phyloP scores from a whole-genome alignment of 2,113 vertebrate genomes.

The Merops nubicus region DNA sequence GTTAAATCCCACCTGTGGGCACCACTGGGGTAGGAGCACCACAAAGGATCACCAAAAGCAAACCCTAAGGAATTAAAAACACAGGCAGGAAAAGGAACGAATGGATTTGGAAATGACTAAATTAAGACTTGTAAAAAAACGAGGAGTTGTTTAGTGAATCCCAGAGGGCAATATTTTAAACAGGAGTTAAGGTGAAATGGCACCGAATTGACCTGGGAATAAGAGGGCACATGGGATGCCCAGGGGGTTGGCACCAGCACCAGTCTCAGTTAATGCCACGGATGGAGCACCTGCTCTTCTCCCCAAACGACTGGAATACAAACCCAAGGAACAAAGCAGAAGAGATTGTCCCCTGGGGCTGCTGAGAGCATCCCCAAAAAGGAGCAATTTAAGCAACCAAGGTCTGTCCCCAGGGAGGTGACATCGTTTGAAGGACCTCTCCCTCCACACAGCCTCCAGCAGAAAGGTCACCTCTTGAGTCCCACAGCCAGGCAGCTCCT shows the following conservation, averaged over 20 bases:
- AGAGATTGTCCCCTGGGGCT: background rate
- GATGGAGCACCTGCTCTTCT: no score
- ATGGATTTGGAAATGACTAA: background rate
- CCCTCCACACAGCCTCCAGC: background rate
- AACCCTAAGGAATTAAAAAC: background rate
- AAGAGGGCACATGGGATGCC: no score
- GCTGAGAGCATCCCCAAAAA: no score
- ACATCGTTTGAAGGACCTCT: rapidly evolving
- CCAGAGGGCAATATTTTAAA: no score
- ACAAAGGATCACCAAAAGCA: background rate
- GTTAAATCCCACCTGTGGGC: background rate
- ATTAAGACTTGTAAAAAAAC: rapidly evolving
- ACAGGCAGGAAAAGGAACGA: background rate
- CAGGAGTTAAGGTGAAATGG: no score
- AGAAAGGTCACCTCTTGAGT: rapidly evolving
- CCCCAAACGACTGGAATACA: background rate
- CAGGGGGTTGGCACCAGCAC: no score
- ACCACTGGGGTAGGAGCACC: background rate
- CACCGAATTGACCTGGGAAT: no score
- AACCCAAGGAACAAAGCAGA: background rate
- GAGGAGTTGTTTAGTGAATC: background rate
- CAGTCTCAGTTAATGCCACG: no score
- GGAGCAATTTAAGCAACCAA: background rate
- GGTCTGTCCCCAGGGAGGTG: rapidly evolving
- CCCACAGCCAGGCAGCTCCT: background rate